phyloP scores from a whole-genome alignment of 1,140 invertebrate genomes.

The Lepidotrigona ventralis region DNA sequence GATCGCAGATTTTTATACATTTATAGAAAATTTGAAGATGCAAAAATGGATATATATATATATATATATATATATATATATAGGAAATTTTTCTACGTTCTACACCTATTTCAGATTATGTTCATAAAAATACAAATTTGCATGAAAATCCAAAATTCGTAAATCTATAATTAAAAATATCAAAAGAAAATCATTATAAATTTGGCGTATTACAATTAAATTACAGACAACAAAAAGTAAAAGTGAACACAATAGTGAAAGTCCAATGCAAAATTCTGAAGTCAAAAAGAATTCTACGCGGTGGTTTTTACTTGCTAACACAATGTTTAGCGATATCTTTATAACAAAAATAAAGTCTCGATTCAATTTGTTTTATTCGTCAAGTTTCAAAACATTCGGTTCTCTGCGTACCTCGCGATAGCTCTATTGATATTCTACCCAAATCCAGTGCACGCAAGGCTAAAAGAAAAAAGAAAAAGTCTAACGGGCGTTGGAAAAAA shows the following conservation, averaged over 20 bases:
- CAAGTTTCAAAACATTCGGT: neutral
- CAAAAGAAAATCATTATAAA: no score
- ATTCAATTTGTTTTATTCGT: neutral
- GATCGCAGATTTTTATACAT: no score
- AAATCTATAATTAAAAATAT: no score
- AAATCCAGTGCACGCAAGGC: neutral
- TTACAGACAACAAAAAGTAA: neutral
- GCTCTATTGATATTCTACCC: neutral
- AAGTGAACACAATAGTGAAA: neutral
- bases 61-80: no score
- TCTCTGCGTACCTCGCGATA: neutral
- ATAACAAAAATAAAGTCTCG: neutral
- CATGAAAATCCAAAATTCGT: no score
- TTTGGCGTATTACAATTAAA: no score
- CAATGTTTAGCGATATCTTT: neutral
- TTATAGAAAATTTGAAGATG: no score
- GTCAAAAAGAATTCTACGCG: neutral
- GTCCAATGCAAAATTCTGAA: neutral
- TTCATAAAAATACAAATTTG: no score
- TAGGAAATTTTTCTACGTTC: no score
- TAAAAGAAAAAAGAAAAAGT: neutral
- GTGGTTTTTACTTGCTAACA: neutral
- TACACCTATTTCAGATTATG: no score
- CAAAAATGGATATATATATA: no score
- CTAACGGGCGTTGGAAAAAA: neutral